phyloP scores from a whole-genome alignment of 1,140 invertebrate genomes.

The Leguminivora glycinivorella region DNA sequence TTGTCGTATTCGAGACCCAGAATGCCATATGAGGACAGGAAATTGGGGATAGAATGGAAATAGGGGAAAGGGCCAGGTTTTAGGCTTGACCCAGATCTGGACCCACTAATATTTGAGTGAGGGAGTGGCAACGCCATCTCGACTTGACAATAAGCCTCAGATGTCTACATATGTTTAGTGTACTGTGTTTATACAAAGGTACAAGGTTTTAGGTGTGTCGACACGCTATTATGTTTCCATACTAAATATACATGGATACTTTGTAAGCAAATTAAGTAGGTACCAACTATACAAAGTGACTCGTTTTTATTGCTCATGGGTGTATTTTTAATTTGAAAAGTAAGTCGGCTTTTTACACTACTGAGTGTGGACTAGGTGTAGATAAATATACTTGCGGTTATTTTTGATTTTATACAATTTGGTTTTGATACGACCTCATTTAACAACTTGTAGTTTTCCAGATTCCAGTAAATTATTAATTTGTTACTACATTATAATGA shows the following conservation, averaged over 20 bases:
- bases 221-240: not conserved
- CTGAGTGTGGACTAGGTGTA: too few relatives aligned
- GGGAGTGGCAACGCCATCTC: constrained; percentile 55
- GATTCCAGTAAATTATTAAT: too few relatives aligned
- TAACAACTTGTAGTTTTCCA: too few relatives aligned
- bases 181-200: not conserved
- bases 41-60: not conserved
- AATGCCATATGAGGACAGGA: not conserved
- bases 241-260: not conserved
- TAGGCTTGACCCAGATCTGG: constrained; percentile 52
- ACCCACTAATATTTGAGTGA: constrained; percentile 57
- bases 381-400: too few relatives aligned
- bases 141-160: constrained; percentile 38
- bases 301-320: not conserved
- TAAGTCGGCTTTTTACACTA: too few relatives aligned
- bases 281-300: not conserved
- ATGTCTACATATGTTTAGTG: constrained; percentile 28
- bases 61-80: constrained; percentile 12
- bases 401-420: too few relatives aligned
- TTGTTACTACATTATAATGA: too few relatives aligned
- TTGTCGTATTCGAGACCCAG: constrained; percentile 37
- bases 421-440: too few relatives aligned
- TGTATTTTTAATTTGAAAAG: too few relatives aligned
- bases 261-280: not conserved
- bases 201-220: constrained; percentile 16